Evolutionary conservation across 2,113 vertebrate genomes (phyloP), one percentile per base, ranked within the genome.

Genomic region (Engraulis encrasicolus): DNA sequence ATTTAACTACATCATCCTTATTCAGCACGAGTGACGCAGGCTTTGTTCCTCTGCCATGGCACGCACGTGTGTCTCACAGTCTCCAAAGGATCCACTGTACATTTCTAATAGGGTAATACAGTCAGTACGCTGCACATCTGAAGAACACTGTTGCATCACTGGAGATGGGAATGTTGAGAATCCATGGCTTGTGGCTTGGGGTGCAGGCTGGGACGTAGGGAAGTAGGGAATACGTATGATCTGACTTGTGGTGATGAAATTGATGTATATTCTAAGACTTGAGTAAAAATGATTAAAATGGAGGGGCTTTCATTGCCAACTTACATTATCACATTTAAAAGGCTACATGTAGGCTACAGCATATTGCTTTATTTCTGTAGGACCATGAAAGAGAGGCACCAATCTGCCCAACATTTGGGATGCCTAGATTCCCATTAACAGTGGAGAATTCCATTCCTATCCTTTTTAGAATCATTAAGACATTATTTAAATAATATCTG

Each of bases 291-390:
- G 38, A 3, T 38, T 58, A 79, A 80, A 37, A 2, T 45, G 9
- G n/a, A 19, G 18, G 20, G 20, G 79, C 50, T 80, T 81, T 84
- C 77, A 84, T 88, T 38, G 82, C 58, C 78, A 82, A 79, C 84
- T 82, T 58, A 38, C 48, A 85, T 27, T 77, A 36, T 31, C 23
- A n/a, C 50, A 27, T 78, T 49, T 6, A 37, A 81, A 79, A 81
- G 82, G 27, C n/a, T 9, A 23, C 58, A 6, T 27, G 58, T 23
- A 27, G 58, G 31, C 31, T 2, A 66, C 7, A 66, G n/a, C n/a
- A 27, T 66, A 23, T 23, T 31, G 58, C n/a, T 58, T 27, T 66
- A 23, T 66, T 66, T 31, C 58, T 12, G 31, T 27, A 66, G 58
- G 6, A 11, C 7, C 11, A 66, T 66, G 0, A 58, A 5, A 23